Base-by-base conservation (phyloP, 2,888 invertebrate genomes). In the Ganaspis brasiliensis region DNA sequence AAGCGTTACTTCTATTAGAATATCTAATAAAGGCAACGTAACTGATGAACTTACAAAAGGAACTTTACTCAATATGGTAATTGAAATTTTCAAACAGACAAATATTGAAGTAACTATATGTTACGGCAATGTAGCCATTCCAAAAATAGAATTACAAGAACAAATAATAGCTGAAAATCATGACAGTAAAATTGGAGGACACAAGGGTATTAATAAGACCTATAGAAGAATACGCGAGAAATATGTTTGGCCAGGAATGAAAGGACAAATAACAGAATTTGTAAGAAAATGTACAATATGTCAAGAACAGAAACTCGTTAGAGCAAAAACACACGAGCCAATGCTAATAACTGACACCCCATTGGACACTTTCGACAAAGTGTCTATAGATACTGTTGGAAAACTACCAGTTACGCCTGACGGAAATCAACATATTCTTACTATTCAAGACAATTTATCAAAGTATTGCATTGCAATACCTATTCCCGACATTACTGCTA, bases 171-270 rank as follows among this genome's bases (percentile, higher is more conserved):
- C 26, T 10, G 79, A 81, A 71, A 40, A 56, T 10, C 84, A 85
- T 45, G 37, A 72, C 8, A 75, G 77, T 10, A 24, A 75, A 6
- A 52, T 79, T 12, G 79, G 81, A 3, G 82, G 84, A 1, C 85
- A 86, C 55, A 80, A 79, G 31, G 84, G 85, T 0, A 72, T 81
- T 0, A 75, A 78, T 8, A 81, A 81, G 37, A 85, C 84, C 0
- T 78, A 72, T 10, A 35, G 70, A 10, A 45, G 78, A 26, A 77
- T 84, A 14, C 37, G 77, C 0, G 59, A 79, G 55, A 24, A 56
- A 1, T 83, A 75, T 35, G 76, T 76, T 40, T 84, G 84, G 83
- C 78, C 76, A 3, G 75, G 72, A 0, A 77, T 85, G 72, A 72
- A 49, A 5, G 14, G 71, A 1, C 73, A 80, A 9, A 55, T 84